Evolutionary conservation across 2,888 invertebrate species (phyloP).

Genomic region (Steinernema carpocapsae): DNA sequence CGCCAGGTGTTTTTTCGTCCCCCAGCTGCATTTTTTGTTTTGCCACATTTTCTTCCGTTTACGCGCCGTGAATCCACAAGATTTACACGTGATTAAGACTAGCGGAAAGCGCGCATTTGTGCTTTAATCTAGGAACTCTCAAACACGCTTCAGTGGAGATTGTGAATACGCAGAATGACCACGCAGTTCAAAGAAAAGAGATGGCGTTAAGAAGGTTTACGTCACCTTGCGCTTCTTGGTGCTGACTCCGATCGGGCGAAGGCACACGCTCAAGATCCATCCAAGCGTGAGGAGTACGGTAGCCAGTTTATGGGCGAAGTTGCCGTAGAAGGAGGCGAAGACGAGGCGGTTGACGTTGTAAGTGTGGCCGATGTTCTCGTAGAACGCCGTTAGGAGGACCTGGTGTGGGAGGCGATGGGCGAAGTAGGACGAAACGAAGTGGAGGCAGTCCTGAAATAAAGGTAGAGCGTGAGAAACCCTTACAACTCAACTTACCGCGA

Average conservation of each 20-base stretch:
- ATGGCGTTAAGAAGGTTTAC: not conserved
- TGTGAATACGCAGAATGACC: too few species aligned
- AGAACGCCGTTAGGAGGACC: not conserved
- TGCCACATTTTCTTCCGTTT: too few species aligned
- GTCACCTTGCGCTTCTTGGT: not conserved
- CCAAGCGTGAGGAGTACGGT: not conserved
- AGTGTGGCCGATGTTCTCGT: not conserved
- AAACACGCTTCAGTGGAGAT: too few species aligned
- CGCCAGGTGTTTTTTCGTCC: not conserved
- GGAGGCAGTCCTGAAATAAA: not conserved
- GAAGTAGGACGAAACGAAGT: constrained; percentile 10
- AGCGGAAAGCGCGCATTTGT: too few species aligned
- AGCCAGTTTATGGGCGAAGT: not conserved
- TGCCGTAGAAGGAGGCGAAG: not conserved
- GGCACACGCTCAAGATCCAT: not conserved
- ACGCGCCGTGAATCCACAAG: too few species aligned
- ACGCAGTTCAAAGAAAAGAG: too few species aligned
- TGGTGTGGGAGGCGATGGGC: not conserved
- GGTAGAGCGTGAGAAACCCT: not conserved
- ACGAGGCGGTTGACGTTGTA: not conserved
- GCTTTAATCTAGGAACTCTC: too few species aligned
- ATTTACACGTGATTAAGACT: too few species aligned
- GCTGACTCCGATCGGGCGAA: not conserved
- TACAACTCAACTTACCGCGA: not conserved
- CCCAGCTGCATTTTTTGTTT: too few species aligned